These are phyloP conservation scores for Chloroceryle aenea DNA, from an alignment of 2,113 vertebrate species.

Conservation along the genomic window DNA sequence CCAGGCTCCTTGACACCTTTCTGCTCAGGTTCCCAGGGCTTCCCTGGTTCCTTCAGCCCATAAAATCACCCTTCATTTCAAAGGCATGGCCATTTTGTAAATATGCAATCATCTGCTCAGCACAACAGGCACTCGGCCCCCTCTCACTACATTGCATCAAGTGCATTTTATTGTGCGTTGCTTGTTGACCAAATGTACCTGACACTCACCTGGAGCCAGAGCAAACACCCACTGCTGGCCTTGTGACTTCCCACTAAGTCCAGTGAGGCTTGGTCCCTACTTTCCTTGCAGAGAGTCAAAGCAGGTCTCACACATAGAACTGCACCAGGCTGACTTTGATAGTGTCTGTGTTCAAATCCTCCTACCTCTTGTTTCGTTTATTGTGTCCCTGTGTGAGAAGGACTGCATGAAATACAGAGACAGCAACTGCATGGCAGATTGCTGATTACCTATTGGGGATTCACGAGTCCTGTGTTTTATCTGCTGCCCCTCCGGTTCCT, in stretches of 20 bases:
- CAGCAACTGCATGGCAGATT: neutral
- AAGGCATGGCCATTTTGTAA: neutral
- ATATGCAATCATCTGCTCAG: neutral
- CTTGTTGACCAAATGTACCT: neutral
- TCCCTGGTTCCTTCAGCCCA: neutral
- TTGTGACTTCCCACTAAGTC: accelerated
- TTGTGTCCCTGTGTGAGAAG: neutral
- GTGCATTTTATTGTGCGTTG: neutral
- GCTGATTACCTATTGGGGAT: neutral
- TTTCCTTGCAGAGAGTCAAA: neutral
- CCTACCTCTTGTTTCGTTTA: neutral
- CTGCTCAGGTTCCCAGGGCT: neutral
- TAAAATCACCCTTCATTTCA: neutral
- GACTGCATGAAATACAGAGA: neutral
- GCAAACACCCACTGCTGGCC: accelerated
- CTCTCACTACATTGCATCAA: accelerated
- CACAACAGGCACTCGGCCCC: neutral
- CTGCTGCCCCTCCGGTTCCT: neutral
- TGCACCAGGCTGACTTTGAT: accelerated
- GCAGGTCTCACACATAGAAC: accelerated
- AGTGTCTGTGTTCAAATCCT: neutral
- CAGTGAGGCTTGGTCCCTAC: accelerated
- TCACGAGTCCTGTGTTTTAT: neutral
- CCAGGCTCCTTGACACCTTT: accelerated
- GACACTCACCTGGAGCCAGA: neutral